These are phyloP conservation scores for Rhagonycha lutea DNA, from an alignment of 2,888 invertebrate genomes.

Conservation along the genomic window DNA sequence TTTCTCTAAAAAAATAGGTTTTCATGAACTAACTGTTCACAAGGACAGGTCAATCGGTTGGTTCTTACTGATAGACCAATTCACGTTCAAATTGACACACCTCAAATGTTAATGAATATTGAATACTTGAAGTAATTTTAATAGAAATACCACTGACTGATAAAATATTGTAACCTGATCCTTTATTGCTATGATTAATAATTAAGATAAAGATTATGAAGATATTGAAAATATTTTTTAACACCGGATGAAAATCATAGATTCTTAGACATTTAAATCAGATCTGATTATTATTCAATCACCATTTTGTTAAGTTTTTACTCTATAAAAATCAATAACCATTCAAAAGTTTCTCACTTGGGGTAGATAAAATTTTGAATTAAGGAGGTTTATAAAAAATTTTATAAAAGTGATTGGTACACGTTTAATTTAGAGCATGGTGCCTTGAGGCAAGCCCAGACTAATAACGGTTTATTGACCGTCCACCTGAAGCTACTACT, in stretches of 20 bases:
- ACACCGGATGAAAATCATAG: background rate
- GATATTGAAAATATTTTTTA: background rate
- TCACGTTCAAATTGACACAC: slow-evolving; percentile 35
- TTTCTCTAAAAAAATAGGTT: background rate
- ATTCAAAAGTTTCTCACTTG: background rate
- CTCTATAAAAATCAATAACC: background rate
- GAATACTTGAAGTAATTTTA: background rate
- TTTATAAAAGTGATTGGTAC: slow-evolving; percentile 37
- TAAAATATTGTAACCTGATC: background rate
- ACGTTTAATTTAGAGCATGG: slow-evolving; percentile 49
- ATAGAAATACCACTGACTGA: background rate
- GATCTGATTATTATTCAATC: background rate
- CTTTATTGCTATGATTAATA: background rate
- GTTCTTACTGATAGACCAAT: slow-evolving; percentile 38
- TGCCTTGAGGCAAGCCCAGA: slow-evolving; percentile 50
- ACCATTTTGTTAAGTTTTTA: background rate
- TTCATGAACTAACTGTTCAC: slow-evolving; percentile 45
- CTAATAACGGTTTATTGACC: slow-evolving; percentile 54
- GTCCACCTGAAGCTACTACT: slow-evolving; percentile 44
- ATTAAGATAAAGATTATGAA: background rate
- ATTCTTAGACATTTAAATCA: background rate
- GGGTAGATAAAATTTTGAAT: background rate
- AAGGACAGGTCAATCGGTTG: slow-evolving; percentile 53
- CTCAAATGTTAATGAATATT: slow-evolving; percentile 15
- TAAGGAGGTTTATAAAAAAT: slow-evolving; percentile 29